phyloP scores from a whole-genome alignment of 2,113 vertebrate species.

The Oryzias curvinotus region DNA sequence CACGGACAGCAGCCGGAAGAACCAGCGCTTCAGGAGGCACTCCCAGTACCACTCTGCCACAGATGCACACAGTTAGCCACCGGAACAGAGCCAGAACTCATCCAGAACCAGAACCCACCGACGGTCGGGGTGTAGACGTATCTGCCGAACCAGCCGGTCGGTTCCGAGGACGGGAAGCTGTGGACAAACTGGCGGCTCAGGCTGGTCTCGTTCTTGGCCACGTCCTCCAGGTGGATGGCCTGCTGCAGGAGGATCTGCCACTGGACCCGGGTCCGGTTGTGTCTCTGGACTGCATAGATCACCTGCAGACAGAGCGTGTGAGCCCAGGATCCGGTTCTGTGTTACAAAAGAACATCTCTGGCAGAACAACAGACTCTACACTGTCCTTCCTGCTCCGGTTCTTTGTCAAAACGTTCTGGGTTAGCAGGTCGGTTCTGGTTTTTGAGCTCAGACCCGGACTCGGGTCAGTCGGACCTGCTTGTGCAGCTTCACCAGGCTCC shows the following conservation, averaged over 20 bases:
- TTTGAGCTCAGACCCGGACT: no score
- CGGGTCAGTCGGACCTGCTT: constrained; percentile 82
- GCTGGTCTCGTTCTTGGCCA: constrained; percentile 93
- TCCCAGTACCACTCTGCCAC: constrained; percentile 96
- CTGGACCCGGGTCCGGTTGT: constrained; percentile 92
- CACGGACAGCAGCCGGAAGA: constrained; percentile 86
- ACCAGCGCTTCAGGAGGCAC: constrained; percentile 90
- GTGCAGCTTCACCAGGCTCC: constrained; percentile 91
- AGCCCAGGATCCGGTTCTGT: no score
- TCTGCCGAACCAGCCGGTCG: constrained; percentile 82
- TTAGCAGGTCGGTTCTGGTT: no score
- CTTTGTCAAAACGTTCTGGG: no score
- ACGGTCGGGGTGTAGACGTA: constrained; percentile 88
- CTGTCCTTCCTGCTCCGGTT: no score
- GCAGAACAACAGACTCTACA: no score
- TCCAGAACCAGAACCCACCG: constrained; percentile 70
- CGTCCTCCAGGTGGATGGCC: constrained; percentile 94
- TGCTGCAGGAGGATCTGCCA: constrained; percentile 95
- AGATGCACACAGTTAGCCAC: constrained; percentile 5
- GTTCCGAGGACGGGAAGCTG: constrained; percentile 84
- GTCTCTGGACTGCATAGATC: constrained; percentile 93
- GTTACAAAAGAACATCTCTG: no score
- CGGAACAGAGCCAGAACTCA: background rate
- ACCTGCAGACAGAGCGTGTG: constrained; percentile 72
- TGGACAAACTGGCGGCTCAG: constrained; percentile 87